phyloP scores from a whole-genome alignment of 2,113 vertebrate genomes.

The Vanacampus margaritifer region DNA sequence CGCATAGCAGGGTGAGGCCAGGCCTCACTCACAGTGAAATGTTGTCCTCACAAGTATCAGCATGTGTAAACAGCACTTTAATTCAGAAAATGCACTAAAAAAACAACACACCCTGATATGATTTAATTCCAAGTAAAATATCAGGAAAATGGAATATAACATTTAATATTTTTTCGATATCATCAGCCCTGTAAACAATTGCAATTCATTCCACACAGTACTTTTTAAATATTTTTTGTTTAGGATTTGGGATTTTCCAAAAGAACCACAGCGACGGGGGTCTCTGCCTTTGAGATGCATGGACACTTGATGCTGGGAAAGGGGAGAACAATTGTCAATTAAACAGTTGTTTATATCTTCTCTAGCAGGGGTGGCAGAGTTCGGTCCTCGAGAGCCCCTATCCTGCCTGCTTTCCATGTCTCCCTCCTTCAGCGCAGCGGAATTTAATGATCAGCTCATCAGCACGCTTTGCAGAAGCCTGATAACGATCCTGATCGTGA shows the following conservation, averaged over 20 bases:
- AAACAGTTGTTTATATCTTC: neutral
- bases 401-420: no score
- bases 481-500: no score
- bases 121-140: neutral
- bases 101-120: neutral
- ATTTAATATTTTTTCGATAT: neutral
- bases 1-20: neutral
- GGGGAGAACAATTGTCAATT: neutral
- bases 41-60: neutral
- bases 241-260: conserved; percentile 5
- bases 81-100: neutral
- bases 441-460: no score
- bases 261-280: neutral
- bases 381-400: no score
- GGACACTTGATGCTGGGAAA: conserved; percentile 29
- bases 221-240: neutral
- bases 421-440: no score
- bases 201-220: neutral
- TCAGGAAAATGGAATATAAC: neutral
- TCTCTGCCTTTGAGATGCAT: conserved; percentile 5
- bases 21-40: conserved; percentile 1
- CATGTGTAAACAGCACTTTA: neutral
- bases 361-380: no score
- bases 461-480: no score
- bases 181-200: neutral